Conservation (phyloP, 2,113 vertebrate genomes). For the Deroptyus accipitrinus region DNA sequence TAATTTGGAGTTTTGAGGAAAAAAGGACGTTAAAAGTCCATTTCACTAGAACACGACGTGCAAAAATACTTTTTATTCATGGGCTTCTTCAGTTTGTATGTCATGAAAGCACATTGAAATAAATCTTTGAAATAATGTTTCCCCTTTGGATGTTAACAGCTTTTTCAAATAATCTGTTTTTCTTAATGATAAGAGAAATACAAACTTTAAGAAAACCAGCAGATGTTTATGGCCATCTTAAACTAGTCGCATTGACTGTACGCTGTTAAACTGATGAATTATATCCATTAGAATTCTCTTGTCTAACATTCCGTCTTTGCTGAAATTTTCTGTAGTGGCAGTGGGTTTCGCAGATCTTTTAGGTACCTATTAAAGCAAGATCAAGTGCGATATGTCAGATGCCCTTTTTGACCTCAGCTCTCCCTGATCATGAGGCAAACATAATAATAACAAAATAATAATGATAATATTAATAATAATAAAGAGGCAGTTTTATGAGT, state of each 20-base stretch:
- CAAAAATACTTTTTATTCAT: background rate
- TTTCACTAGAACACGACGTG: background rate
- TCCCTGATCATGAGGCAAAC: background rate
- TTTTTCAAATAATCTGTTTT: slow-evolving; percentile 13
- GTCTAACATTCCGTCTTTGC: background rate
- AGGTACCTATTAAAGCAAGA: background rate
- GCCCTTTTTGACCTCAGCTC: background rate
- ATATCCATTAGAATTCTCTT: slow-evolving; percentile 17
- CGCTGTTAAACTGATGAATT: slow-evolving; percentile 31
- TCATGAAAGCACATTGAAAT: background rate
- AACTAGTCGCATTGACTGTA: slow-evolving; percentile 36
- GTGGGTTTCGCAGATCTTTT: background rate
- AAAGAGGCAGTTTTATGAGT: background rate
- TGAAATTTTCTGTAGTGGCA: background rate
- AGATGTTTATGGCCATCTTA: slow-evolving; percentile 39
- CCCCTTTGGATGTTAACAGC: background rate
- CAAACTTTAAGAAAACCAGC: background rate
- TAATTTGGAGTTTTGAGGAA: background rate
- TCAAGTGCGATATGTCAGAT: background rate
- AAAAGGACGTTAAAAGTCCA: background rate
- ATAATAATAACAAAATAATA: background rate
- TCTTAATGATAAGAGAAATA: background rate
- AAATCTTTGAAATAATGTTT: slow-evolving; percentile 13
- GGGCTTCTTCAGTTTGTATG: background rate
- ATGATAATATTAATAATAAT: background rate